A percentile compares a stretch with the other conserved stretches of the same genome.
phyloP scores from a whole-genome alignment of 1,140 invertebrate genomes.

The Pissodes strobi region DNA sequence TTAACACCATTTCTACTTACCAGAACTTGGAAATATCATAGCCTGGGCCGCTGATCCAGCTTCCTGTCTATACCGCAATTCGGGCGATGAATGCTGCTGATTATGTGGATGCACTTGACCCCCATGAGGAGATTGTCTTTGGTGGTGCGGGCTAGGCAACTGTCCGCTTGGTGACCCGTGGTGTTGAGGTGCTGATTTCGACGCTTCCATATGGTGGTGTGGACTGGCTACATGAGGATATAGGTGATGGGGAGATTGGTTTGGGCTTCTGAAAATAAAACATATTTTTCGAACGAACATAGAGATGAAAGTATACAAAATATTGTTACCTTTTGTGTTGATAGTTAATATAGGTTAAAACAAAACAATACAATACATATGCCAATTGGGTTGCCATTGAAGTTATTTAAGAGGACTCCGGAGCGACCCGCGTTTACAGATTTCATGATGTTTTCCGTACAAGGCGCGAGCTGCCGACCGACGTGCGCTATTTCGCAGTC shows the following conservation, averaged over 20 bases:
- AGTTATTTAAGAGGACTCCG: too few relatives aligned
- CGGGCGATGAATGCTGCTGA: conserved; percentile 59
- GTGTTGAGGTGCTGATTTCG: conserved; percentile 47
- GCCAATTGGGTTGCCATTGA: too few relatives aligned
- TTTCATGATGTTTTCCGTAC: too few relatives aligned
- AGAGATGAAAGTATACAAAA: background rate
- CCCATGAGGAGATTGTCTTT: conserved; percentile 56
- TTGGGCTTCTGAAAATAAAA: conserved; percentile 58
- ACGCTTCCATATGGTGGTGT: conserved; percentile 52
- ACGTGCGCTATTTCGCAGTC: too few relatives aligned
- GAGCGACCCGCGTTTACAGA: too few relatives aligned
- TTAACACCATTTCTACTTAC: conserved; percentile 23
- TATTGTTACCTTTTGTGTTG: too few relatives aligned
- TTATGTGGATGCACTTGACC: conserved; percentile 44
- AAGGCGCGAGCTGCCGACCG: too few relatives aligned
- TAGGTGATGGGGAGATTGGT: conserved; percentile 61
- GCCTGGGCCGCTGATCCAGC: conserved; percentile 26
- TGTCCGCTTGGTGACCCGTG: conserved; percentile 50
- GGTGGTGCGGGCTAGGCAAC: conserved; percentile 56
- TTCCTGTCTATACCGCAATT: conserved; percentile 50
- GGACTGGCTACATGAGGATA: conserved; percentile 50
- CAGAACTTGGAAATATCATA: conserved; percentile 47
- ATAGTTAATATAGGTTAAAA: too few relatives aligned
- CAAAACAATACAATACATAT: too few relatives aligned
- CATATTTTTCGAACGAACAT: background rate